Conservation (phyloP, 2,888 invertebrate genomes). For the Chrysolina oricalcia region DNA sequence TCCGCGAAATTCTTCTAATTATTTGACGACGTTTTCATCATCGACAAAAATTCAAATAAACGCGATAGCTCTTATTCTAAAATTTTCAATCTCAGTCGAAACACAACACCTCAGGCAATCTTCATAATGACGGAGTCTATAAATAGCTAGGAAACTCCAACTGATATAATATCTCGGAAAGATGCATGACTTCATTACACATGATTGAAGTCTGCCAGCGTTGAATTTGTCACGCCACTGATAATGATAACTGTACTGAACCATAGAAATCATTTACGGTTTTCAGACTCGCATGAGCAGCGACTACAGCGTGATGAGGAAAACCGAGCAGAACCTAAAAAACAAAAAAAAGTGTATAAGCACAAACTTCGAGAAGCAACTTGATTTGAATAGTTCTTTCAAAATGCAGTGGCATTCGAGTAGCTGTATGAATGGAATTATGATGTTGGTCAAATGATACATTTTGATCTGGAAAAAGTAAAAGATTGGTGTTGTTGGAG, state of each 20-base stretch:
- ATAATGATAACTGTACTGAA: slow-evolving; percentile 29
- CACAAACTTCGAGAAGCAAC: slow-evolving; percentile 2
- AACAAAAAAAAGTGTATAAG: slow-evolving; percentile 10
- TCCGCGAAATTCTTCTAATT: too few species aligned
- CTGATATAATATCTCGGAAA: neutral
- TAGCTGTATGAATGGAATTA: neutral
- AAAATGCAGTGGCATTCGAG: neutral
- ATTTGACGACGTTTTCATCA: too few species aligned
- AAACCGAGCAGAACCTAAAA: neutral
- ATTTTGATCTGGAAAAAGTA: too few species aligned
- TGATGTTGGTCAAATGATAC: too few species aligned
- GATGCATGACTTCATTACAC: slow-evolving; percentile 46
- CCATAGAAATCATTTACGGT: slow-evolving; percentile 25
- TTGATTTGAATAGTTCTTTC: slow-evolving; percentile 1
- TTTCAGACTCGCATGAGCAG: slow-evolving; percentile 25
- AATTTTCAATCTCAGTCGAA: too few species aligned
- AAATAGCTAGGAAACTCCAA: neutral
- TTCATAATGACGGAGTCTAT: neutral
- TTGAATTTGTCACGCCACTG: slow-evolving; percentile 40
- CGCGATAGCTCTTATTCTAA: too few species aligned
- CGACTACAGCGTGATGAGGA: slow-evolving; percentile 23
- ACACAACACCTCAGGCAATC: neutral
- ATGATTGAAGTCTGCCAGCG: slow-evolving; percentile 36
- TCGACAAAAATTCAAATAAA: too few species aligned
- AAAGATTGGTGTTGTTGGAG: too few species aligned